Percentiles rank a stretch among this genome's conserved stretches.
These are phyloP conservation scores for Lepidotrigona ventralis DNA, from an alignment of 1,140 invertebrate genomes.

Conservation along the genomic window DNA sequence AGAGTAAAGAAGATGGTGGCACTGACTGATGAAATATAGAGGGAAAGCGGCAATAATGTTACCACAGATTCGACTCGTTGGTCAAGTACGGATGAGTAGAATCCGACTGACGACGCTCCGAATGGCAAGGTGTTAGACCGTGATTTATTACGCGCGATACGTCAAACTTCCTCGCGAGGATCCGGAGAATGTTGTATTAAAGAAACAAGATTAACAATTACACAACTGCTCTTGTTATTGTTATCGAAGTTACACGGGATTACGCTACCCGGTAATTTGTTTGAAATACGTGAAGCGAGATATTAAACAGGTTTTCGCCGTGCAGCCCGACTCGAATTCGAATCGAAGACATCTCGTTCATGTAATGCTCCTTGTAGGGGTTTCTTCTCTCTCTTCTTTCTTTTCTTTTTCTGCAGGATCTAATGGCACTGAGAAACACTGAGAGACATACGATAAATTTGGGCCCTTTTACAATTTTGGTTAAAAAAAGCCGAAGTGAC, in stretches of 20 bases:
- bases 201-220: neutral
- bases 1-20: no score
- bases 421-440: constrained; percentile 7
- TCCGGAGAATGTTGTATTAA: no score
- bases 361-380: no score
- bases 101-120: no score
- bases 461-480: neutral
- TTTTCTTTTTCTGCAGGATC: neutral
- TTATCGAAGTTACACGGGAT: neutral
- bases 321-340: neutral
- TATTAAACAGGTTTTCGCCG: constrained; percentile 5
- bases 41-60: no score
- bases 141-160: no score
- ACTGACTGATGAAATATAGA: no score
- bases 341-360: no score
- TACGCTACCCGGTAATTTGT: neutral
- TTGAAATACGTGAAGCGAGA: neutral
- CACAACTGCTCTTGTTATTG: neutral
- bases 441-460: constrained; percentile 44
- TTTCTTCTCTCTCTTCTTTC: no score
- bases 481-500: constrained; percentile 22
- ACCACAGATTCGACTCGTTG: no score
- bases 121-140: no score
- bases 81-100: no score
- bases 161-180: neutral